Evolutionary conservation across 1,140 invertebrate genomes (phyloP).

Genomic region (Oreohelix idahoensis): DNA sequence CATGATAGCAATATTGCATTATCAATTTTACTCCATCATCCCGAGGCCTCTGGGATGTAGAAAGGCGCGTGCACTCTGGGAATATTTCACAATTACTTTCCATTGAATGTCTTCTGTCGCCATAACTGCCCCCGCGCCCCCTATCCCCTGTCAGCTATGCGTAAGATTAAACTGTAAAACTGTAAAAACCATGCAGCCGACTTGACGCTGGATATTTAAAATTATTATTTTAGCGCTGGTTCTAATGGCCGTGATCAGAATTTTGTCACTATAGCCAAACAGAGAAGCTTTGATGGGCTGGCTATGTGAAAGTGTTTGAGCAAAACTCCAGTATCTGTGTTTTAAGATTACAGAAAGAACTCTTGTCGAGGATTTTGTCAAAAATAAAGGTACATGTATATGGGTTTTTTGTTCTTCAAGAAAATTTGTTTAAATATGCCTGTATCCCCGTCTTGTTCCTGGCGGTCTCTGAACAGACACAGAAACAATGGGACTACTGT

Average conservation of each 20-base stretch:
- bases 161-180: not conserved
- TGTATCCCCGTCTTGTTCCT: too few relatives aligned
- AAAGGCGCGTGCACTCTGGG: not conserved
- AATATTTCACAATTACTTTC: conserved; percentile 2
- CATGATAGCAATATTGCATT: conserved; percentile 3
- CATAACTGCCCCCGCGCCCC: too few relatives aligned
- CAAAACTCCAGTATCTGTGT: not conserved
- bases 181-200: not conserved
- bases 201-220: conserved; percentile 2
- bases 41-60: not conserved
- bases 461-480: too few relatives aligned
- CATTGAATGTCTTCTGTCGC: not conserved
- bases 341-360: not conserved
- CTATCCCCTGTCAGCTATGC: not conserved
- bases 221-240: not conserved
- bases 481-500: too few relatives aligned
- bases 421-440: too few relatives aligned
- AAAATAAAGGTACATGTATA: too few relatives aligned
- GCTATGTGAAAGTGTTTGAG: not conserved
- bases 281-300: not conserved
- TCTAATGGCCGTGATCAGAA: conserved; percentile 11
- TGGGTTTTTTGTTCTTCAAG: too few relatives aligned
- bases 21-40: not conserved
- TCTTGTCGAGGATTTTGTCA: too few relatives aligned
- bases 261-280: not conserved